Evolutionary conservation across 2,797 vertebrate species (phyloP), one percentile per base, ranked within the genome.

Genomic region (Schizopygopsis pylzovi): DNA sequence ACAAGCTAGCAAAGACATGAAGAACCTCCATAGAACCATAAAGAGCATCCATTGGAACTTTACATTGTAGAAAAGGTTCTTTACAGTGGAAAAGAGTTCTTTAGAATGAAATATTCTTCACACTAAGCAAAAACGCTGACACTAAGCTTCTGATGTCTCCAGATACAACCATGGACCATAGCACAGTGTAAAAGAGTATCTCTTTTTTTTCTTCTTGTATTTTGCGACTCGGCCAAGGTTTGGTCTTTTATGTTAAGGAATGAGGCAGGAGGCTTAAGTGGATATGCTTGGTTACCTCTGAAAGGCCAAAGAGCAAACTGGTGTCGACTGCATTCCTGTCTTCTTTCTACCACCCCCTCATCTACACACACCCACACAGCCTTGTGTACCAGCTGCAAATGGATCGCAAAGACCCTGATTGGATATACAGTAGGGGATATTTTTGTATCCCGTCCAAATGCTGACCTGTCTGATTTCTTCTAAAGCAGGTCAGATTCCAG

Each of bases 241-340:
- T 65, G 41, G 59, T 82, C 80, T 91, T 89, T 91, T 86, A 91
- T 90, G 79, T 79, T 0, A 47, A 56, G 82, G 75, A 82, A 43
- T 77, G 86, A 82, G 52, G 49, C 71, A 79, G 84, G 83, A 88
- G 87, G 81, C 85, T 79, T 82, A 82, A 81, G 76, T 72, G 87
- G 90, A 89, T 85, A 90, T 86, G 89, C 89, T 89, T 87, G 90
- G 89, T 90, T 90, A 82, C 83, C 76, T 79, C 87, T 89, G 84
- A 92, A 90, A 92, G 83, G 88, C 86, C 83, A 90, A 87, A 90
- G 86, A 89, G 61, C 37, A 86, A 90, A 79, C 84, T 75, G 86
- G 67, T 10, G 54, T 84, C 1, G 16, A 88, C 76, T 76, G 81
- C 90, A 86, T 92, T 93, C 90, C 90, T 90, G 81, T 63, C 82